These are phyloP conservation scores for Menidia beryllina DNA, from an alignment of 2,113 vertebrate species.

Conservation along the genomic window DNA sequence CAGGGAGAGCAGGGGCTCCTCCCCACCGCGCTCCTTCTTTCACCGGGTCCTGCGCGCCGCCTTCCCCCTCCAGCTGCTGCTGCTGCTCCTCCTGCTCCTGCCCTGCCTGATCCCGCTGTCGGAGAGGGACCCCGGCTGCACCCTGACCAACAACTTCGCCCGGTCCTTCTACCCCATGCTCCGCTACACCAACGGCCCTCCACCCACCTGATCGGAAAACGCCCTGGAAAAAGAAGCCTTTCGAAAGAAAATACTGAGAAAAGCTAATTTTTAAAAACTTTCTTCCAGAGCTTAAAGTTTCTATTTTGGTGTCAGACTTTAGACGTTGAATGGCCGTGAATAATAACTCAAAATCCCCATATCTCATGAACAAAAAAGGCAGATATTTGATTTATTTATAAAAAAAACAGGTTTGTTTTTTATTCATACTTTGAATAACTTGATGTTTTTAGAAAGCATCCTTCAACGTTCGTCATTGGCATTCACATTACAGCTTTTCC, in stretches of 20 bases:
- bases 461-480: no score
- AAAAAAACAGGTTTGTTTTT: no score
- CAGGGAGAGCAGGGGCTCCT: conserved; percentile 63
- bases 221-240: not conserved
- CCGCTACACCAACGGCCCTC: conserved; percentile 92
- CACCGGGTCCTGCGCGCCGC: conserved; percentile 86
- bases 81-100: conserved; percentile 89
- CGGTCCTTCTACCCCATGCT: conserved; percentile 94
- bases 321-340: not conserved
- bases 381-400: no score
- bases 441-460: no score
- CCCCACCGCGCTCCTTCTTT: conserved; percentile 85
- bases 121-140: conserved; percentile 88
- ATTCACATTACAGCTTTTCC: no score
- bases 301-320: not conserved
- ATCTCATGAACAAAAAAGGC: no score
- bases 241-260: not conserved
- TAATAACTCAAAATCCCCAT: no score
- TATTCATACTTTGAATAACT: no score
- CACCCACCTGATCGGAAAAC: conserved; percentile 81
- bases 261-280: not conserved
- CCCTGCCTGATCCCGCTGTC: conserved; percentile 87
- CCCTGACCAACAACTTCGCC: conserved; percentile 91
- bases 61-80: conserved; percentile 89
- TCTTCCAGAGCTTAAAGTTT: conserved; percentile 19